Percentiles rank a stretch among this genome's conserved stretches.
Conservation (phyloP, 2,888 invertebrate species). For the Allacma fusca region DNA sequence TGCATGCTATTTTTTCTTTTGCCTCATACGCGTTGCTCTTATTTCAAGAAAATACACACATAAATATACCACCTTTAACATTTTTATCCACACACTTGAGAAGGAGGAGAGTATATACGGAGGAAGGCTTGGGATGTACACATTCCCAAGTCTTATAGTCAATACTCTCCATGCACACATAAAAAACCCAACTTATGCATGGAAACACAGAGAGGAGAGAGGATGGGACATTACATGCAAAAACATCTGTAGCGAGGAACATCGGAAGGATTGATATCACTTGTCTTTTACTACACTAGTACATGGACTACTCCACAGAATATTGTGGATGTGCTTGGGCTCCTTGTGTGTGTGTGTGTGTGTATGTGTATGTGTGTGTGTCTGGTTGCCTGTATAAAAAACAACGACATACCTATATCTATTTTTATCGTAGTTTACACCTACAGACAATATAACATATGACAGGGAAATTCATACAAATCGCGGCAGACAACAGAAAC, state of each 20-base stretch:
- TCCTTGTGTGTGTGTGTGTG: too few relatives aligned
- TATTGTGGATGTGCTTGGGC: background rate
- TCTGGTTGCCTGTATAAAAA: too few relatives aligned
- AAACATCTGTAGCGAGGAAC: background rate
- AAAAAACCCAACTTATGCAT: background rate
- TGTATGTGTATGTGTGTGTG: too few relatives aligned
- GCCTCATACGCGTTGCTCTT: slow-evolving; percentile 32
- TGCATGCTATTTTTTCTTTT: slow-evolving; percentile 42
- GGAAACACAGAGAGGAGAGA: background rate
- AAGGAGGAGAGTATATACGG: too few relatives aligned
- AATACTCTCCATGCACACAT: too few relatives aligned
- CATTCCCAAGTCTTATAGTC: too few relatives aligned
- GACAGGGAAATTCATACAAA: slow-evolving; percentile 31
- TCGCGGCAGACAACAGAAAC: slow-evolving; percentile 13
- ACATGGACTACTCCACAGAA: background rate
- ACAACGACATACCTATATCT: background rate
- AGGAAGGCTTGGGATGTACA: too few relatives aligned
- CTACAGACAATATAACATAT: slow-evolving; percentile 21
- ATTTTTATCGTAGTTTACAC: slow-evolving; percentile 9
- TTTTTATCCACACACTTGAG: slow-evolving; percentile 1
- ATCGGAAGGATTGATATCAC: slow-evolving; percentile 28
- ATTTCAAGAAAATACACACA: slow-evolving; percentile 36
- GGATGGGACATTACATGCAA: slow-evolving; percentile 3
- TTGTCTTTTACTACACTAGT: background rate
- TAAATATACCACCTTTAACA: background rate